phyloP scores from a whole-genome alignment of 2,888 invertebrate species.

The Caenorhabditis angaria region DNA sequence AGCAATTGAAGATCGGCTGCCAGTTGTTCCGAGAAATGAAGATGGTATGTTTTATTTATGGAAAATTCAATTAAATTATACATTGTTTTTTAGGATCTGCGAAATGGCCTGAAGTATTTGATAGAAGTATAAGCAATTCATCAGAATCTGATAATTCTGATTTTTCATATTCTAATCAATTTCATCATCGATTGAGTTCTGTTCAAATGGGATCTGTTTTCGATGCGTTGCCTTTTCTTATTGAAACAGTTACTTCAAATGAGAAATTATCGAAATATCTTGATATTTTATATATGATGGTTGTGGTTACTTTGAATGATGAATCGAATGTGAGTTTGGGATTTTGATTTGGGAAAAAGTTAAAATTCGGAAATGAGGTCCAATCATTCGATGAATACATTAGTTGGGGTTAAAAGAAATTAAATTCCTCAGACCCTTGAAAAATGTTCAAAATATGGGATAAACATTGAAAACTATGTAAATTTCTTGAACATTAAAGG shows the following conservation, averaged over 20 bases:
- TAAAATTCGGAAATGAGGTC: too few species aligned
- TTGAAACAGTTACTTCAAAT: conserved; percentile 29
- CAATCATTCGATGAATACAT: too few species aligned
- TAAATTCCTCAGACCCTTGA: too few species aligned
- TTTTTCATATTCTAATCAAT: background rate
- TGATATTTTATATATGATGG: conserved; percentile 26
- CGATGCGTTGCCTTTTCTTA: conserved; percentile 38
- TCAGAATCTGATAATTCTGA: background rate
- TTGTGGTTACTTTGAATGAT: conserved; percentile 27
- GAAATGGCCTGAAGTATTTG: conserved; percentile 19
- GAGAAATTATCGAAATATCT: conserved; percentile 17
- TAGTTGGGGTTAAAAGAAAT: too few species aligned
- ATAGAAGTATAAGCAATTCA: background rate
- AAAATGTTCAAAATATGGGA: too few species aligned
- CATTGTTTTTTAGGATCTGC: conserved; percentile 16
- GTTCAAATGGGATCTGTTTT: conserved; percentile 28
- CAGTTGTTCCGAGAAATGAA: conserved; percentile 15
- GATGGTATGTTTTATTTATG: conserved; percentile 12
- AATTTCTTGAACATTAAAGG: too few species aligned
- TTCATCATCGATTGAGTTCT: conserved; percentile 5
- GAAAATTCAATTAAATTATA: background rate
- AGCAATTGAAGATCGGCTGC: conserved; percentile 25
- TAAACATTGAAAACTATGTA: too few species aligned
- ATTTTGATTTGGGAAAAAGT: too few species aligned
- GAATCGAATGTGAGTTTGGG: conserved; percentile 27